Evolutionary conservation across 2,113 vertebrate genomes (phyloP), one percentile per base, ranked within the genome.

Genomic region (Glaucidium brasilianum): DNA sequence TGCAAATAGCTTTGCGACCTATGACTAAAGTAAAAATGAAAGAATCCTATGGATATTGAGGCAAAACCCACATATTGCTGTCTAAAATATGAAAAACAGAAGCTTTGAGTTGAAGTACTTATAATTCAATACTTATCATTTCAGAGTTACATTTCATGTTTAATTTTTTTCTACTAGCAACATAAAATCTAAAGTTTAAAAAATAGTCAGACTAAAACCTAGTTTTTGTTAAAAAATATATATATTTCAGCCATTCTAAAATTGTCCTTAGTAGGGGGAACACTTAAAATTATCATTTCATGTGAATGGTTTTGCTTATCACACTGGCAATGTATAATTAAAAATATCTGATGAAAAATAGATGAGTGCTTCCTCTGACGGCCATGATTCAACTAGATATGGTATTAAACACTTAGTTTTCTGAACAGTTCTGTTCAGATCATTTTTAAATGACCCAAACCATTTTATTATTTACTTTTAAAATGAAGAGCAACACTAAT

Each of bases 301-400:
- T 62, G 9, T 66, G 19, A 74, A 53, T 1, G 71, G 2, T 75
- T 81, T 59, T 50, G 3, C 22, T 78, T 75, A 55, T 22, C 16
- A 75, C 4, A 25, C 10, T 66, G 7, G 14, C 6, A 78, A 71
- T 90, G 58, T 90, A 12, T 59, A 30, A 39, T 53, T 62, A 71
- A 82, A 67, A 67, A 14, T 26, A 53, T 35, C 3, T 66, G 8
- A n/a, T 55, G 32, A 67, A 88, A 85, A 87, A 75, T 7, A 74
- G 10, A 62, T 26, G 6, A 29, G 3, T 39, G 3, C 5, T 69
- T 69, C 73, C 50, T 27, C 60, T 67, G 29, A 78, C 59, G 22
- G 11, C 12, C 0, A 0, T 63, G 26, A 63, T 71, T 59, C 47
- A 88, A 27, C 1, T 30, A 45, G 7, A 4, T 25, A 7, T 3